phyloP scores from a whole-genome alignment of 1,140 invertebrate species.

The Drosophila nikananu region DNA sequence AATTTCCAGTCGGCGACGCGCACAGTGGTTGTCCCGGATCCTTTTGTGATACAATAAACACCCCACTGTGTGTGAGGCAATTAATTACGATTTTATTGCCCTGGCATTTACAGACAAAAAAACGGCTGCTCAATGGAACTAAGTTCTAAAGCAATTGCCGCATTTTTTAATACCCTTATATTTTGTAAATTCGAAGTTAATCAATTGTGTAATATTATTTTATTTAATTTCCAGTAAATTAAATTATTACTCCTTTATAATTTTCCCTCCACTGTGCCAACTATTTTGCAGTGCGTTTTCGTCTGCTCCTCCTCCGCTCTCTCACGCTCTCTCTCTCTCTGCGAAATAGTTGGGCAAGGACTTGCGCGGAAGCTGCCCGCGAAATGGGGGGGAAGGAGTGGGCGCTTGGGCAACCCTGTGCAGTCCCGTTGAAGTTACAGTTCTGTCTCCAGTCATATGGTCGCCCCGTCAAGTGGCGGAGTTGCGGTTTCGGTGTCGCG shows the following conservation, averaged over 20 bases:
- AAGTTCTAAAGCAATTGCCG: background rate
- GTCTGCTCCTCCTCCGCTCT: conserved; percentile 7
- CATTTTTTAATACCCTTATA: too few relatives aligned
- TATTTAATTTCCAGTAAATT: background rate
- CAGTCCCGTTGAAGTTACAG: conserved; percentile 4
- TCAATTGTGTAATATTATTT: background rate
- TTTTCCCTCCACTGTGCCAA: conserved; percentile 17
- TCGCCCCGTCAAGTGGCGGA: conserved; percentile 52
- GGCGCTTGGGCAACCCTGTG: conserved; percentile 24
- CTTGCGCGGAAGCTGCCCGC: conserved; percentile 75
- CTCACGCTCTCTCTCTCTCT: background rate
- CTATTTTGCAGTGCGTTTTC: conserved; percentile 23
- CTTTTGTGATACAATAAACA: conserved; percentile 10
- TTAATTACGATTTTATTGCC: conserved; percentile 17
- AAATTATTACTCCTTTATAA: too few relatives aligned
- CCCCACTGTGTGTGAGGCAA: conserved; percentile 17
- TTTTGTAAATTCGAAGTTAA: background rate
- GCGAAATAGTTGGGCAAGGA: conserved; percentile 57
- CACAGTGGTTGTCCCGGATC: conserved; percentile 51
- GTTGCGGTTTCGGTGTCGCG: conserved; percentile 43
- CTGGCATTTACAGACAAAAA: background rate
- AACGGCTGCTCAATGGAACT: background rate
- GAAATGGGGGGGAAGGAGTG: background rate
- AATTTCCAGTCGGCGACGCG: conserved; percentile 57
- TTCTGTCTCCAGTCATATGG: conserved; percentile 57